phyloP scores from a whole-genome alignment of 2,888 invertebrate species.

The Hypolimnas misippus region DNA sequence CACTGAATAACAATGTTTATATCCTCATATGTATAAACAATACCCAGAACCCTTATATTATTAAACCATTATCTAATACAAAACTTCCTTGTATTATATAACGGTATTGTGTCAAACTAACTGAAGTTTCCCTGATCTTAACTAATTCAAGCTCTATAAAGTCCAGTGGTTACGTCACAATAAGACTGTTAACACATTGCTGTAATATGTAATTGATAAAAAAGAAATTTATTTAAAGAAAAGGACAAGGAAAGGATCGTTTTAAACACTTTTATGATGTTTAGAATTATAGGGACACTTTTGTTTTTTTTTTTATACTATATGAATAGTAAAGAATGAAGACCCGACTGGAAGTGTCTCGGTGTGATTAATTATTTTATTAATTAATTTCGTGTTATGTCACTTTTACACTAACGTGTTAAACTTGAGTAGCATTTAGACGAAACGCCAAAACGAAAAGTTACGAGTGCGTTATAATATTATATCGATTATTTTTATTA shows the following conservation, averaged over 20 bases:
- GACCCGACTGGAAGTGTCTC: too few species aligned
- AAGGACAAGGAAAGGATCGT: background rate
- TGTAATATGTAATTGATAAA: background rate
- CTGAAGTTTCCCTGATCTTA: constrained; percentile 25
- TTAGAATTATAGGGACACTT: too few species aligned
- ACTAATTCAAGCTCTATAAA: constrained; percentile 10
- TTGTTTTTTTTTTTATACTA: too few species aligned
- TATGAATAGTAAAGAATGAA: too few species aligned
- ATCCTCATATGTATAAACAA: background rate
- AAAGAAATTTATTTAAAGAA: background rate
- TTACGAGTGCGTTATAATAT: too few species aligned
- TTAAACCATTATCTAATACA: constrained; percentile 19
- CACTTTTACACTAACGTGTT: too few species aligned
- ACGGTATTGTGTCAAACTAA: constrained; percentile 19
- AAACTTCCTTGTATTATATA: constrained; percentile 27
- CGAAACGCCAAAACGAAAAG: too few species aligned
- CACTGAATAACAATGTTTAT: background rate
- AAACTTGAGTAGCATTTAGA: too few species aligned
- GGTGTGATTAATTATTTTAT: too few species aligned
- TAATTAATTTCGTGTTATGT: too few species aligned
- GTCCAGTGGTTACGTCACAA: background rate
- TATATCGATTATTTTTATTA: too few species aligned
- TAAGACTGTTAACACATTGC: background rate
- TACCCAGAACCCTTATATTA: background rate
- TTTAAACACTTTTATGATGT: background rate